These are phyloP conservation scores for Ferrisia virgata DNA, from an alignment of 2,888 invertebrate genomes.

Conservation along the genomic window DNA sequence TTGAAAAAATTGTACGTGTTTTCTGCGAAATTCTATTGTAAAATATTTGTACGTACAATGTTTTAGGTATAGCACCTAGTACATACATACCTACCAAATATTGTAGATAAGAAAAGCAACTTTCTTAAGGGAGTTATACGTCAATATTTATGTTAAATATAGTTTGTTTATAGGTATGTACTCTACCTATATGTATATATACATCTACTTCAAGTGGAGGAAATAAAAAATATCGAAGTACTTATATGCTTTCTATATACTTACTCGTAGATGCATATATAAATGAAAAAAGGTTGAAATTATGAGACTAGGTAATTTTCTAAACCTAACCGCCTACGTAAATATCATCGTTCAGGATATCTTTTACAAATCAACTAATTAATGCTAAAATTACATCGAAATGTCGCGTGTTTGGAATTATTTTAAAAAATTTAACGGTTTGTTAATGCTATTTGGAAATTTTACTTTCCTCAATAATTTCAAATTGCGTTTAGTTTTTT, in stretches of 20 bases:
- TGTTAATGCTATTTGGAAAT: neutral
- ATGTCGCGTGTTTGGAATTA: neutral
- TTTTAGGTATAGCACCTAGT: neutral
- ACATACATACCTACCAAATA: no score
- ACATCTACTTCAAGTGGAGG: neutral
- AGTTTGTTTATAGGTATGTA: neutral
- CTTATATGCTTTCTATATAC: neutral
- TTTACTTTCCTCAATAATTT: neutral
- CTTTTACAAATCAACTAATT: neutral
- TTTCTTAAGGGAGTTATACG: neutral
- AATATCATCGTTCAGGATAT: neutral
- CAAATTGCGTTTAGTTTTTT: neutral
- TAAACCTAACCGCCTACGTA: neutral
- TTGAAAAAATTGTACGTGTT: neutral
- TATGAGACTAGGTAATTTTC: neutral
- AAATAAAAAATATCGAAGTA: neutral
- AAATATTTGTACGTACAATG: neutral
- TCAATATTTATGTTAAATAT: neutral
- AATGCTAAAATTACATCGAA: neutral
- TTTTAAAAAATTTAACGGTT: neutral
- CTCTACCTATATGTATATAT: no score
- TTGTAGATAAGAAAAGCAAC: neutral
- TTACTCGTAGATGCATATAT: no score
- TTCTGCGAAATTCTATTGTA: neutral
- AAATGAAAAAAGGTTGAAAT: no score